phyloP scores from a whole-genome alignment of 2,888 invertebrate species.

The Trachelus stipa region DNA sequence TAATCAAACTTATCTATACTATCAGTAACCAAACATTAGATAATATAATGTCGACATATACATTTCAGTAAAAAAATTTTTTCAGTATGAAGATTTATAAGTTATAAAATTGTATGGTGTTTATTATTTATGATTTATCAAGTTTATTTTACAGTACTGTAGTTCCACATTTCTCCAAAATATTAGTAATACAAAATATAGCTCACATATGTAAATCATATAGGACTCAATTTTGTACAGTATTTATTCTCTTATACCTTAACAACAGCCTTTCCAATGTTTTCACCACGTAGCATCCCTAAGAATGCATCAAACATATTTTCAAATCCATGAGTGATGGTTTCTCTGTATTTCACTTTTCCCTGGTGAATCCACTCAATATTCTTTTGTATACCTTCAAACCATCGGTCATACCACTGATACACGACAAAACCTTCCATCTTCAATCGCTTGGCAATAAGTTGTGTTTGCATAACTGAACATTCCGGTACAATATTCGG shows the following conservation, averaged over 20 bases:
- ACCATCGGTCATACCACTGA: constrained; percentile 72
- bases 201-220: too few relatives aligned
- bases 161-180: too few relatives aligned
- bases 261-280: constrained; percentile 79
- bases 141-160: too few relatives aligned
- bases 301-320: constrained; percentile 79
- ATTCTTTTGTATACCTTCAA: constrained; percentile 75
- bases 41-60: too few relatives aligned
- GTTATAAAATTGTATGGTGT: too few relatives aligned
- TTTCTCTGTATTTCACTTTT: constrained; percentile 78
- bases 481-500: constrained; percentile 67
- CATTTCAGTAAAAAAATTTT: too few relatives aligned
- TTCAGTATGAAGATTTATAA: too few relatives aligned
- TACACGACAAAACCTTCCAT: constrained; percentile 73
- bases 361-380: constrained; percentile 75
- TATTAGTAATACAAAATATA: too few relatives aligned
- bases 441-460: constrained; percentile 72
- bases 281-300: constrained; percentile 74
- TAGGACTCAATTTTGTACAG: too few relatives aligned
- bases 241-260: constrained; percentile 65
- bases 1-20: too few relatives aligned
- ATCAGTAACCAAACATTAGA: too few relatives aligned
- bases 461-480: constrained; percentile 69
- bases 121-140: too few relatives aligned
- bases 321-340: constrained; percentile 78